Base-by-base conservation (phyloP, 2,797 vertebrate genomes). In the Streptopelia turtur region DNA sequence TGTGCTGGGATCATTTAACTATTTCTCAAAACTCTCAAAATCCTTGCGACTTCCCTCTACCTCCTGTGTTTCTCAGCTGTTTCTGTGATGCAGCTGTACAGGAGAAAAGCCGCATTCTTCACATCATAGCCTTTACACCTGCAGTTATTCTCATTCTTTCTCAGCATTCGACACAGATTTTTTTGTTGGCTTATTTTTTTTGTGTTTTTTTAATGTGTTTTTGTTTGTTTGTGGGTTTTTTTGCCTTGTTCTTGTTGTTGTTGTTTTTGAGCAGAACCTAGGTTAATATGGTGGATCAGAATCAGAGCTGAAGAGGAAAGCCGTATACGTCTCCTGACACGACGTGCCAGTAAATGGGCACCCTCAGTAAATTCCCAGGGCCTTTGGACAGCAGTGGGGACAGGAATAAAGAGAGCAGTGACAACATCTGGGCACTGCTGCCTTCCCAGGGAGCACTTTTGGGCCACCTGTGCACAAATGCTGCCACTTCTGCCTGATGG, bases 251-350 rank as follows among this genome's bases (percentile, higher is more conserved):
- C 39, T 39, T 39, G 39, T 68, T 85, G 24, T 47, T 72, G 37
- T 37, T 37, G 37, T 68, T 85, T 64, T 28, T 31, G 21, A 60
- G 50, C 33, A 80, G 50, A 65, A 61, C 18, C 16, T 25, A 55
- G 35, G 60, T 74, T 78, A 71, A 47, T 59, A 81, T 21, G 21
- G 59, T 75, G n/a, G 33, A 31, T 81, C 56, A 90, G 60, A 37
- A 23, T 55, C 64, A 55, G 7, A 0, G 1, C 20, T 59, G 69
- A 55, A 53, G 52, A 69, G 21, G 28, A 78, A 70, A 78, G 33
- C 56, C 0, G 0, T 30, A 5, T 10, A 35, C 3, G 5, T 41
- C 87, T 77, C 56, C 39, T 69, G 65, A 23, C 7, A 13, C 5
- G 45, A 35, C 22, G 7, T 16, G 4, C 24, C 0, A 2, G 39